Conservation (phyloP, 2,888 invertebrate genomes). For the Cyclophora albipunctata region DNA sequence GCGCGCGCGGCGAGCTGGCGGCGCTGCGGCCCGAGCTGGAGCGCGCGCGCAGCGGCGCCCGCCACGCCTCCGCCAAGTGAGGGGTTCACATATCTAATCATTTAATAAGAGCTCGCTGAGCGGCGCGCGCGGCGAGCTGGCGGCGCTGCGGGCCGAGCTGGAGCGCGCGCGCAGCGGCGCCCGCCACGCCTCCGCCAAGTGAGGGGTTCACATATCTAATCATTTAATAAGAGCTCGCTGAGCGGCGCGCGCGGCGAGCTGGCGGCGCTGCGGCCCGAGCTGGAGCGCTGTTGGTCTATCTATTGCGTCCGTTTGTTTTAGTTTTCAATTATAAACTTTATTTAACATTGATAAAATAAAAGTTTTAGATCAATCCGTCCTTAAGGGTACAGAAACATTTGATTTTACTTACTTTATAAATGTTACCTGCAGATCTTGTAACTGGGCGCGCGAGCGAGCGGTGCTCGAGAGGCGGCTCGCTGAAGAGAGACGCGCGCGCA, state of each 20-base stretch:
- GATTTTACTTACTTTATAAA: not conserved
- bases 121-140: constrained; percentile 45
- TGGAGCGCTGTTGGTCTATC: not conserved
- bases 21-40: constrained; percentile 36
- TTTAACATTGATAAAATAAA: too few species aligned
- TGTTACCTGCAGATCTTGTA: not conserved
- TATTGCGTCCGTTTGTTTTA: not conserved
- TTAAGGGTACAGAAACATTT: too few species aligned
- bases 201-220: not conserved
- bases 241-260: constrained; percentile 44
- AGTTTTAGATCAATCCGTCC: too few species aligned
- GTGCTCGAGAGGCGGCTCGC: constrained; percentile 88
- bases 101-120: constrained; percentile 47
- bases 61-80: constrained; percentile 30
- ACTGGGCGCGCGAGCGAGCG: constrained; percentile 76
- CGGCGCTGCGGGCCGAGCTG: constrained; percentile 40
- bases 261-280: constrained; percentile 42
- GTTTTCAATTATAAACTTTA: too few species aligned
- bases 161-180: constrained; percentile 39
- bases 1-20: constrained; percentile 46
- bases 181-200: constrained; percentile 29
- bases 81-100: not conserved
- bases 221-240: constrained; percentile 45
- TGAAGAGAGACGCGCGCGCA: constrained; percentile 88
- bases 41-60: constrained; percentile 38